Evolutionary conservation across 1,140 invertebrate genomes (phyloP).

Genomic region (Proctacanthus coquilletti): DNA sequence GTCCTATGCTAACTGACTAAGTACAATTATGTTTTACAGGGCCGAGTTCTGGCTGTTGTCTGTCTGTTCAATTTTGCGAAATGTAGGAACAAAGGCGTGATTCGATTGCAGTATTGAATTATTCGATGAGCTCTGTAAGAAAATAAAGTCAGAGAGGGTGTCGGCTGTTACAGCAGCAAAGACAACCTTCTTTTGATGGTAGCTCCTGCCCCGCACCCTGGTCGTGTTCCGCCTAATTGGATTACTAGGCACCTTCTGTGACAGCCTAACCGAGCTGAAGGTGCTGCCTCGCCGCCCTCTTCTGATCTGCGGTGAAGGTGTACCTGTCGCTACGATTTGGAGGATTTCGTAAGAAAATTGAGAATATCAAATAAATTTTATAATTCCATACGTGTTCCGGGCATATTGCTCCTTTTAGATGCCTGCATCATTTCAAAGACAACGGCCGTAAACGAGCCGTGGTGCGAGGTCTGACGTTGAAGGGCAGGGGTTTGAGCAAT

Average conservation of each 20-base stretch:
- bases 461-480: conserved; percentile 50
- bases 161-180: conserved; percentile 1
- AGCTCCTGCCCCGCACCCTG: conserved; percentile 28
- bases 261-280: conserved; percentile 36
- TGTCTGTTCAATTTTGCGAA: conserved; percentile 27
- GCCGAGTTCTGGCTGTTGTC: conserved; percentile 13
- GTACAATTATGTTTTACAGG: neutral
- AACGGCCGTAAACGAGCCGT: conserved; percentile 66
- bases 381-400: conserved; percentile 27
- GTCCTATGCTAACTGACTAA: no score
- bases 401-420: conserved; percentile 42
- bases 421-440: conserved; percentile 77
- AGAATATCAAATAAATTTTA: conserved; percentile 1
- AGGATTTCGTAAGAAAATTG: neutral
- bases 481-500: conserved; percentile 30
- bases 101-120: conserved; percentile 24
- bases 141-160: conserved; percentile 1
- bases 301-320: conserved; percentile 29
- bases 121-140: conserved; percentile 24
- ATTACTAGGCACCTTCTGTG: conserved; percentile 29
- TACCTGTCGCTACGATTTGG: conserved; percentile 19
- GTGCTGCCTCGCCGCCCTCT: conserved; percentile 30
- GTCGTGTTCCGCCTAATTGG: conserved; percentile 36
- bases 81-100: conserved; percentile 23
- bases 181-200: conserved; percentile 27